Evolutionary conservation across 2,113 vertebrate species (phyloP).

Genomic region (Vombatus ursinus): DNA sequence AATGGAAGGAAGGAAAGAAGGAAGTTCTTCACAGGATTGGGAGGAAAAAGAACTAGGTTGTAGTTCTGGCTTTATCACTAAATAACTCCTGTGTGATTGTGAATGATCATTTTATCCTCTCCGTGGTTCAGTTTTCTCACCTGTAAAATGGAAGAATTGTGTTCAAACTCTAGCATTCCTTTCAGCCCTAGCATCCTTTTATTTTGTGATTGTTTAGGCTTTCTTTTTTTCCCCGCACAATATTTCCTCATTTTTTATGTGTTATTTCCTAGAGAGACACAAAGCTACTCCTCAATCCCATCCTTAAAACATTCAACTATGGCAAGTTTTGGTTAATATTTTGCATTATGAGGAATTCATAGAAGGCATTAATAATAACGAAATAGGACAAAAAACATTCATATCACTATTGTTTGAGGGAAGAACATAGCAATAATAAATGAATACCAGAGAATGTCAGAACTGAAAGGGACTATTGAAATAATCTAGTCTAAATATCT

Average conservation of each 20-base stretch:
- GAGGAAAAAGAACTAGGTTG: background rate
- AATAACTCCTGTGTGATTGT: background rate
- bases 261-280: background rate
- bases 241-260: background rate
- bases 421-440: constrained; percentile 15
- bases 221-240: background rate
- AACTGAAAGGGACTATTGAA: background rate
- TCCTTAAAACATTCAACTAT: background rate
- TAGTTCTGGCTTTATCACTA: background rate
- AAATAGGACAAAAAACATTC: constrained; percentile 43
- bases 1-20: background rate
- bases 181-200: background rate
- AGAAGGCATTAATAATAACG: constrained; percentile 43
- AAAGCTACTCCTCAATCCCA: background rate
- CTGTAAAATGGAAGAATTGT: background rate
- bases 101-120: background rate
- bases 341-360: constrained; percentile 34
- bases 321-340: background rate
- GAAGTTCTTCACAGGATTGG: background rate
- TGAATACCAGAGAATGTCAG: background rate
- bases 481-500: background rate
- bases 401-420: background rate
- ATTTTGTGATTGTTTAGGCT: background rate
- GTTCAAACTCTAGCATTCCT: background rate
- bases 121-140: background rate